Base-by-base conservation (phyloP, 2,888 invertebrate genomes). In the Sarcophaga rosellei region DNA sequence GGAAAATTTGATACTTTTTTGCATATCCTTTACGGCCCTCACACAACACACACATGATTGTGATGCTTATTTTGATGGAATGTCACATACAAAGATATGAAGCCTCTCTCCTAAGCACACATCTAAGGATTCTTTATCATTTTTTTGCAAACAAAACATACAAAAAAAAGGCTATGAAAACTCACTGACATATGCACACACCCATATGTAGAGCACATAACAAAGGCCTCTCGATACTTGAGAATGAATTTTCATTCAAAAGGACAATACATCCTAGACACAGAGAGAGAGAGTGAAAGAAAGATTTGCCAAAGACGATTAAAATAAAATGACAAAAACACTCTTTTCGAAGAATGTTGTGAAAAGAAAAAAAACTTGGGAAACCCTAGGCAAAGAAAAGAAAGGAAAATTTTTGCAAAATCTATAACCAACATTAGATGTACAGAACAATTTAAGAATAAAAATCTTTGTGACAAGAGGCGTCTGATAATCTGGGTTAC, bases 221-320 rank as follows among this genome's bases (percentile, higher is more conserved):
- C 20, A 61, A 45, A 66, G 17, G 12, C 53, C 53, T 53, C 35
- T 35, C 2, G 6, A 65, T 65, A 44, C 44, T 66, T 44, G 44
- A 47, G 5, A 57, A 25, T 11, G 35, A 44, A 11, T 61, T 68
- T 44, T 23, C 63, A 66, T 59, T 21, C 35, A 15, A 53, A 69
- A 59, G 35, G 10, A 44, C n/a, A 21, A 66, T 10, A 35, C 20
- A 20, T 76, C 45, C 69, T 69, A 70, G 44, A 81, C 44, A 0
- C n/a, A 17, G 57, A 17, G 57, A 61, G 66, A 69, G 12, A 5
- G 23, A 53, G 47, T 44, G 44, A 57, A n/a, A 53, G 25, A 53
- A 6, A 70, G 86, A 86, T 86, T 84, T 81, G 62, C 69, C 74
- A 84, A 86, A 86, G 84, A 84, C 81, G 86, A 86, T 86, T 86